These are phyloP conservation scores for Neolamprologus falcicula DNA, from an alignment of 2,113 vertebrate species.

Conservation along the genomic window DNA sequence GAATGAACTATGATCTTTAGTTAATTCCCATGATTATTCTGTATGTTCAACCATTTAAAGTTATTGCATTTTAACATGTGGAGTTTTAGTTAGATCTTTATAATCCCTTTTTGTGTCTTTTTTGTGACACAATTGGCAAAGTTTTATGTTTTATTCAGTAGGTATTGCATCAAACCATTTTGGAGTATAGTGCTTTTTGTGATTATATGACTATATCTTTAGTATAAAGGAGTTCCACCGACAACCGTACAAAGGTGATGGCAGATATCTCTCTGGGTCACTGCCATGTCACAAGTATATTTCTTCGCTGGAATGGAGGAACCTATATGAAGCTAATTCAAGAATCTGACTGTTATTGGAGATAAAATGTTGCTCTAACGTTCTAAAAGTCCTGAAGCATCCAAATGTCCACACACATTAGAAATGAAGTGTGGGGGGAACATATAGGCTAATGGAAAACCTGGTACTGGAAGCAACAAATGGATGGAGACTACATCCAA, in stretches of 20 bases:
- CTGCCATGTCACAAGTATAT: neutral
- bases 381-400: slow-evolving; percentile 7
- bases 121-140: neutral
- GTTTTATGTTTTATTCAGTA: neutral
- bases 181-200: neutral
- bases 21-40: accelerated
- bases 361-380: neutral
- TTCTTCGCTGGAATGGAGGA: neutral
- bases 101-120: neutral
- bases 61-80: neutral
- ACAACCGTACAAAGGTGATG: neutral
- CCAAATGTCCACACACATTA: slow-evolving; percentile 22
- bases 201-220: neutral
- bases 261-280: neutral
- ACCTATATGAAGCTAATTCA: neutral
- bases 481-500: neutral
- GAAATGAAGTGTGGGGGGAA: neutral
- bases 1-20: accelerated
- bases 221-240: neutral
- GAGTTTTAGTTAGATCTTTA: neutral
- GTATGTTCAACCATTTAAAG: neutral
- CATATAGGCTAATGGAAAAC: neutral
- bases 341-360: neutral
- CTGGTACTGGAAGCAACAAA: neutral
- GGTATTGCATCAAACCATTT: neutral